Evolutionary conservation across 1,140 invertebrate species (phyloP).

Genomic region (Hesperophylax magnus): DNA sequence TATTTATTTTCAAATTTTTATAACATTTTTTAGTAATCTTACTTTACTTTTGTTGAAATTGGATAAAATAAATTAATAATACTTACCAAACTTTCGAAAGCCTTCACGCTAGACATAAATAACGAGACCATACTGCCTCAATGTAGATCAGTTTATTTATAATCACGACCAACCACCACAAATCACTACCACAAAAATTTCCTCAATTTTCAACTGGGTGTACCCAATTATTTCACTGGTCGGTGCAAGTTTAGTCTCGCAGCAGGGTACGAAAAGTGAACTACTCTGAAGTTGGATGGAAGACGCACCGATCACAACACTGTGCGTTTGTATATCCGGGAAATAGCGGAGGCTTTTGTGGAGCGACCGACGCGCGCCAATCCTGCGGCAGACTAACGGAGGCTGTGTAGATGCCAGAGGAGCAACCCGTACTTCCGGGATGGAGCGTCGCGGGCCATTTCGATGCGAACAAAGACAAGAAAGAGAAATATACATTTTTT

Average conservation of each 20-base stretch:
- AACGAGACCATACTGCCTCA: conserved; percentile 6
- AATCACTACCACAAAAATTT: background rate
- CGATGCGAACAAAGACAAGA: too few species aligned
- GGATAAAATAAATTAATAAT: background rate
- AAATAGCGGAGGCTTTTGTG: background rate
- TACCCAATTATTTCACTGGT: background rate
- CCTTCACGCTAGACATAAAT: background rate
- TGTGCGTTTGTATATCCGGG: background rate
- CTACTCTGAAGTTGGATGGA: background rate
- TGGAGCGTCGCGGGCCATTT: background rate
- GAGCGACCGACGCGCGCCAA: conserved; percentile 38
- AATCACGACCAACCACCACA: background rate
- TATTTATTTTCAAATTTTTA: too few species aligned
- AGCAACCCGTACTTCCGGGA: background rate
- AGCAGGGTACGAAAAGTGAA: background rate
- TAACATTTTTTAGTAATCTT: background rate
- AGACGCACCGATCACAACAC: conserved; percentile 11
- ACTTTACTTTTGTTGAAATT: background rate
- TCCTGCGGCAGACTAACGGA: conserved; percentile 45
- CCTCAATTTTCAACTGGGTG: background rate
- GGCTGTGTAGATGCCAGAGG: conserved; percentile 35
- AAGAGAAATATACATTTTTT: too few species aligned
- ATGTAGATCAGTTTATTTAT: conserved; percentile 15
- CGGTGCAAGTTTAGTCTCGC: background rate
- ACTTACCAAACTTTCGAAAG: conserved; percentile 32